A percentile compares a stretch with the other conserved stretches of the same genome.
Evolutionary conservation across 2,113 vertebrate species (phyloP).

Genomic region (Grammomys surdaster): DNA sequence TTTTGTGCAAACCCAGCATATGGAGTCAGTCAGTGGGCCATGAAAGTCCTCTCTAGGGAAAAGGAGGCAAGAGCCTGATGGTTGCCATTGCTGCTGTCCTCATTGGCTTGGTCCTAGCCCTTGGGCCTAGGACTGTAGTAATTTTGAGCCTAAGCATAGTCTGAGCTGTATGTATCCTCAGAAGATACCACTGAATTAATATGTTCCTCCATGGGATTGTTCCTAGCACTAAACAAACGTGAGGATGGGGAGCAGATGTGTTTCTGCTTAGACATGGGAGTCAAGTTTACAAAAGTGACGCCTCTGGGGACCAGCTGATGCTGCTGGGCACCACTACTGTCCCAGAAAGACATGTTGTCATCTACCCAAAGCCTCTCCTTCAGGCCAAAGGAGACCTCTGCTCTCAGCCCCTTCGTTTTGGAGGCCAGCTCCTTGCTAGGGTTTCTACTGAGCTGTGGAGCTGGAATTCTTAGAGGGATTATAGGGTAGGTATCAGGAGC

Average conservation of each 20-base stretch:
- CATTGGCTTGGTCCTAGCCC: not conserved
- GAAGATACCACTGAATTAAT: slow-evolving; percentile 21
- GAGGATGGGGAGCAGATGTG: not conserved
- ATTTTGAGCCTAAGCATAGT: not conserved
- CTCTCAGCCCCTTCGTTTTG: not conserved
- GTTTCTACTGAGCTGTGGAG: not conserved
- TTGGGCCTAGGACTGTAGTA: not conserved
- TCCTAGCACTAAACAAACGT: not conserved
- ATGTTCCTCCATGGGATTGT: not conserved
- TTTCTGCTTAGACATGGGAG: not conserved
- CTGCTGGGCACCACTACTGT: not conserved
- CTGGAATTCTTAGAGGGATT: not conserved
- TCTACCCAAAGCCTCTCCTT: not conserved
- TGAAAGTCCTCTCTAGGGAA: not conserved
- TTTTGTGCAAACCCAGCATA: slow-evolving; percentile 13
- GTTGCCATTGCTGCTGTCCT: not conserved
- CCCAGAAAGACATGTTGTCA: not conserved
- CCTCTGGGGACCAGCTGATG: not conserved
- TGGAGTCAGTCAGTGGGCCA: slow-evolving; percentile 14
- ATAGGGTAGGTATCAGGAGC: not conserved
- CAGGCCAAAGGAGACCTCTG: not conserved
- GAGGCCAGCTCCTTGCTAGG: not conserved
- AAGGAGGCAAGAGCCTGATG: not conserved
- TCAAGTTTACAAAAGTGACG: not conserved
- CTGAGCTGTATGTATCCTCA: not conserved